These are phyloP conservation scores for Drosophila ananassae DNA, from an alignment of 1,140 invertebrate species.

Conservation along the genomic window DNA sequence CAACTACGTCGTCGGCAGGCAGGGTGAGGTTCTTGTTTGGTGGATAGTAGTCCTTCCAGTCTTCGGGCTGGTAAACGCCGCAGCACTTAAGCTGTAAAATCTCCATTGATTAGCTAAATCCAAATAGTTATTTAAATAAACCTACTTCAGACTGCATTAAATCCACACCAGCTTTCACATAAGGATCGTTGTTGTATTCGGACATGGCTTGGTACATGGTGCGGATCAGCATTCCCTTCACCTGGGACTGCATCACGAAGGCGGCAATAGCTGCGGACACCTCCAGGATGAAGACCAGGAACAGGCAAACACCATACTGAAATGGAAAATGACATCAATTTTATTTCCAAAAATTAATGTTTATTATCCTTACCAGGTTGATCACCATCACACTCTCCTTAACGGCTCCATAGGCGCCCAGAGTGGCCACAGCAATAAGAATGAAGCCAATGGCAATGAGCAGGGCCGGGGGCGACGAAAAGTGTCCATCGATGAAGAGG, in stretches of 20 bases:
- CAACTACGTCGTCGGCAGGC: conserved; percentile 80
- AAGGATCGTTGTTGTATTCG: conserved; percentile 85
- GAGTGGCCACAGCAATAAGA: conserved; percentile 90
- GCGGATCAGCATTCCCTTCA: conserved; percentile 85
- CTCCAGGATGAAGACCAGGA: conserved; percentile 91
- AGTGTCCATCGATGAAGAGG: conserved; percentile 88
- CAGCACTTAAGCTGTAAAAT: conserved; percentile 89
- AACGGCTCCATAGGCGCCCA: conserved; percentile 92
- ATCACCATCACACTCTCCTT: conserved; percentile 93
- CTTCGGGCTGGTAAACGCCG: conserved; percentile 86
- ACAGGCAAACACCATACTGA: conserved; percentile 92
- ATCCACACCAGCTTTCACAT: conserved; percentile 86
- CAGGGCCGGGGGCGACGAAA: conserved; percentile 89
- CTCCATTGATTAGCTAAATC: background rate
- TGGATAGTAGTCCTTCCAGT: conserved; percentile 86
- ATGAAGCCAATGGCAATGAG: conserved; percentile 91
- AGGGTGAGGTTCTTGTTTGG: conserved; percentile 53
- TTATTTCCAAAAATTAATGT: background rate
- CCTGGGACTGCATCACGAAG: conserved; percentile 88
- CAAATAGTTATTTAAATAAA: background rate
- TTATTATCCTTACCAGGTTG: conserved; percentile 87
- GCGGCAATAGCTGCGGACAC: conserved; percentile 92
- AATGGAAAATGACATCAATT: background rate
- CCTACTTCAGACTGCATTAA: conserved; percentile 88
- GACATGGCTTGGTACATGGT: conserved; percentile 87